These are phyloP conservation scores for Chaetodon trifascialis DNA, from an alignment of 2,113 vertebrate species.

Conservation along the genomic window DNA sequence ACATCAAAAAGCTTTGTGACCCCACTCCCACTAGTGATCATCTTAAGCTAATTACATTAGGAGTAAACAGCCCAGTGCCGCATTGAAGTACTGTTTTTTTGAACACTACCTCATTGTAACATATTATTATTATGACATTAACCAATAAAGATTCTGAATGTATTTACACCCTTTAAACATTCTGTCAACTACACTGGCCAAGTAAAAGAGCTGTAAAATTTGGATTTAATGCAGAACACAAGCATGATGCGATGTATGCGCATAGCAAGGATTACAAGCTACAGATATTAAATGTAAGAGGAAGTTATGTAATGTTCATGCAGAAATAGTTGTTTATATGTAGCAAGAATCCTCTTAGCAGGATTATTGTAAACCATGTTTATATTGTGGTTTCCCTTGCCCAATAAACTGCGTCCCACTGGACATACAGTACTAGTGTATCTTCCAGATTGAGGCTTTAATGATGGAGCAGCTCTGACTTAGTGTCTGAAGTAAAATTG, in stretches of 20 bases:
- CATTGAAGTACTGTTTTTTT: background rate
- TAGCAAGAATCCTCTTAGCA: constrained; percentile 1
- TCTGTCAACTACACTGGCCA: background rate
- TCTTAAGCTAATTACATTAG: background rate
- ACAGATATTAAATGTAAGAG: background rate
- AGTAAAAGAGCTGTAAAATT: background rate
- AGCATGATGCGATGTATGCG: background rate
- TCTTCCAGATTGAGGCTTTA: background rate
- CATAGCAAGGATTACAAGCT: constrained; percentile 1
- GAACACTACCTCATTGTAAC: background rate
- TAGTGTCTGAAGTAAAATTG: constrained; percentile 18
- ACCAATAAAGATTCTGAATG: background rate
- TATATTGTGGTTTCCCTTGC: background rate
- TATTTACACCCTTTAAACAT: background rate
- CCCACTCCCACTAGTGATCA: background rate
- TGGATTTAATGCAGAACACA: background rate
- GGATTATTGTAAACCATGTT: constrained; percentile 31
- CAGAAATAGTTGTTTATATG: constrained; percentile 3
- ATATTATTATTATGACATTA: background rate
- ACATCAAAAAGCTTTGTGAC: background rate
- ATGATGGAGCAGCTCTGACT: constrained; percentile 24
- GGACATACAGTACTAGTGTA: background rate
- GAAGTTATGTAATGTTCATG: constrained; percentile 28
- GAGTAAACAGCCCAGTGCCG: background rate
- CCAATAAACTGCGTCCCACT: background rate